Conservation (phyloP, 2,888 invertebrate genomes). For the Stramonita haemastoma region DNA sequence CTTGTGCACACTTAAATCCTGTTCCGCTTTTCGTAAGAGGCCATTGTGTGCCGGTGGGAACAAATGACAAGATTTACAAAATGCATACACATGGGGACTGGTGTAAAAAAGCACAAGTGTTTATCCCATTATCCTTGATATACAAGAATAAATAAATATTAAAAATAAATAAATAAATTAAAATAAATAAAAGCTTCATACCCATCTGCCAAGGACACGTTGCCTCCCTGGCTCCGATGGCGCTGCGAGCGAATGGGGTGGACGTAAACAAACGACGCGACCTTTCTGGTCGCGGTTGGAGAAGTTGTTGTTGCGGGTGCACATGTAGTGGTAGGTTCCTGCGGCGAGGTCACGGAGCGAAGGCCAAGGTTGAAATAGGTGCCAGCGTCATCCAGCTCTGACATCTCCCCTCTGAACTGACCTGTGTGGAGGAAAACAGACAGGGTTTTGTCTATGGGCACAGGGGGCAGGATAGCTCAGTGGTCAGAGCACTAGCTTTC, state of each 20-base stretch:
- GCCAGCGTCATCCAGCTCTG: slow-evolving; percentile 74
- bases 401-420: slow-evolving; percentile 70
- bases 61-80: too few relatives aligned
- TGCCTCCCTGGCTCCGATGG: slow-evolving; percentile 73
- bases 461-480: too few relatives aligned
- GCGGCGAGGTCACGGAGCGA: slow-evolving; percentile 60
- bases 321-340: slow-evolving; percentile 73
- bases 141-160: too few relatives aligned
- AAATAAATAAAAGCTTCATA: slow-evolving; percentile 48
- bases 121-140: too few relatives aligned
- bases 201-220: slow-evolving; percentile 61
- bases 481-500: too few relatives aligned
- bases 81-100: too few relatives aligned
- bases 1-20: too few relatives aligned
- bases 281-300: slow-evolving; percentile 77
- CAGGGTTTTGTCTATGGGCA: not conserved
- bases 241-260: slow-evolving; percentile 50
- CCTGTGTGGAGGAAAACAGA: slow-evolving; percentile 51
- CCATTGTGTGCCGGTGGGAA: too few relatives aligned
- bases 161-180: too few relatives aligned
- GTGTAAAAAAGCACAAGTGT: too few relatives aligned
- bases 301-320: slow-evolving; percentile 77
- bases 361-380: slow-evolving; percentile 76
- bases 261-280: slow-evolving; percentile 61
- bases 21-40: too few relatives aligned